Evolutionary conservation across 1,140 invertebrate species (phyloP).

Genomic region (Argopecten irradians): DNA sequence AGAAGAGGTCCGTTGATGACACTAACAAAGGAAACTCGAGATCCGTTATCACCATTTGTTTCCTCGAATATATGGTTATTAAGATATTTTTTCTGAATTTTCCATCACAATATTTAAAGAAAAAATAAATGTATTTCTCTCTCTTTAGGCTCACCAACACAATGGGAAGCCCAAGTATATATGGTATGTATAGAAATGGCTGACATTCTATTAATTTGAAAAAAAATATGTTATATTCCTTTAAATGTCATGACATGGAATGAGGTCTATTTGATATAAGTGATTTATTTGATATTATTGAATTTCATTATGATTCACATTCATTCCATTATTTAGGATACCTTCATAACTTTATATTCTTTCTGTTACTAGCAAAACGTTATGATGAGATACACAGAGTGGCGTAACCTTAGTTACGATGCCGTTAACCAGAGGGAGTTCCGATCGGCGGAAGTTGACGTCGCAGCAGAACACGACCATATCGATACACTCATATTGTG

Average conservation of each 20-base stretch:
- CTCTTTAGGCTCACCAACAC: neutral
- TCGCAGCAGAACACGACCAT: neutral
- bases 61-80: too few species aligned
- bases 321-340: too few species aligned
- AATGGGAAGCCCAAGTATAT: neutral
- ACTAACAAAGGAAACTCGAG: too few species aligned
- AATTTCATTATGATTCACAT: too few species aligned
- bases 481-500: neutral
- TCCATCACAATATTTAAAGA: too few species aligned
- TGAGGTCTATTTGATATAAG: too few species aligned
- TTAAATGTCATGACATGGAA: too few species aligned
- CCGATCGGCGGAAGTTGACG: neutral
- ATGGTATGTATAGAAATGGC: neutral
- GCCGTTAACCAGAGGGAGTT: neutral
- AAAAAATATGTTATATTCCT: neutral
- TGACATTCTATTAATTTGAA: neutral
- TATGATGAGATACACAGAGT: neutral
- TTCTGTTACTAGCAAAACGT: neutral
- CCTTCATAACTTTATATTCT: neutral
- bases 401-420: conserved; percentile 9
- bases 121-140: neutral
- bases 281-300: too few species aligned
- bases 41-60: too few species aligned
- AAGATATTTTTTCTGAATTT: too few species aligned
- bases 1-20: too few species aligned